Conservation (phyloP, 2,888 invertebrate species). For the Muscina levida region DNA sequence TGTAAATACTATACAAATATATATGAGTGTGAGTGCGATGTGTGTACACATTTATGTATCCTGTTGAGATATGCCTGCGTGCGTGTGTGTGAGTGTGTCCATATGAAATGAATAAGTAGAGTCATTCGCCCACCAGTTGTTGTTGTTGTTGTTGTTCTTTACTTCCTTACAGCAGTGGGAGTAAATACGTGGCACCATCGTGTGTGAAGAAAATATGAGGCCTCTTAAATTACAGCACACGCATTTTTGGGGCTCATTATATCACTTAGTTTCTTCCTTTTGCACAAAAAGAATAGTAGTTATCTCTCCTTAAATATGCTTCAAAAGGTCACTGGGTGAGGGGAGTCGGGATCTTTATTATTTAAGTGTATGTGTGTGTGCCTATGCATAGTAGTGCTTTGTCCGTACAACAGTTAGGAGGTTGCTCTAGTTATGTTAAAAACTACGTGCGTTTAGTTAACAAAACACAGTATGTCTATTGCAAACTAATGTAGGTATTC, state of each 20-base stretch:
- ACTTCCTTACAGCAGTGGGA: constrained; percentile 24
- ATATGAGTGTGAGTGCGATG: background rate
- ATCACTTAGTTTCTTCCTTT: constrained; percentile 53
- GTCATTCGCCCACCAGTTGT: constrained; percentile 31
- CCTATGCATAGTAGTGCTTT: constrained; percentile 12
- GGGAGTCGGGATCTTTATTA: constrained; percentile 5
- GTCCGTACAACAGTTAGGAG: constrained; percentile 24
- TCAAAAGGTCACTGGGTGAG: constrained; percentile 32
- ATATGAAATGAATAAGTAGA: constrained; percentile 53
- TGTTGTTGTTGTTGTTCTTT: too few relatives aligned
- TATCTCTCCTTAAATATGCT: constrained; percentile 47
- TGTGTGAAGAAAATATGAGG: constrained; percentile 57
- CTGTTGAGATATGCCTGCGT: background rate
- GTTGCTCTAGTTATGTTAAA: constrained; percentile 22
- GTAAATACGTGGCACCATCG: constrained; percentile 19
- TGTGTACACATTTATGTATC: too few relatives aligned
- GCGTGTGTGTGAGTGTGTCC: background rate
- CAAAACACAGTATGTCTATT: constrained; percentile 5
- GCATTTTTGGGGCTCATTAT: constrained; percentile 67
- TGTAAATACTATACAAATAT: too few relatives aligned
- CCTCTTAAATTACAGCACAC: constrained; percentile 68
- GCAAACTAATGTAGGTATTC: constrained; percentile 3
- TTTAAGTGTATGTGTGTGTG: too few relatives aligned
- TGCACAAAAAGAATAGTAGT: constrained; percentile 12
- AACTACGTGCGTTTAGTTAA: constrained; percentile 55